Base-by-base conservation (phyloP, 2,113 vertebrate genomes). In the Nesogale talazaci region DNA sequence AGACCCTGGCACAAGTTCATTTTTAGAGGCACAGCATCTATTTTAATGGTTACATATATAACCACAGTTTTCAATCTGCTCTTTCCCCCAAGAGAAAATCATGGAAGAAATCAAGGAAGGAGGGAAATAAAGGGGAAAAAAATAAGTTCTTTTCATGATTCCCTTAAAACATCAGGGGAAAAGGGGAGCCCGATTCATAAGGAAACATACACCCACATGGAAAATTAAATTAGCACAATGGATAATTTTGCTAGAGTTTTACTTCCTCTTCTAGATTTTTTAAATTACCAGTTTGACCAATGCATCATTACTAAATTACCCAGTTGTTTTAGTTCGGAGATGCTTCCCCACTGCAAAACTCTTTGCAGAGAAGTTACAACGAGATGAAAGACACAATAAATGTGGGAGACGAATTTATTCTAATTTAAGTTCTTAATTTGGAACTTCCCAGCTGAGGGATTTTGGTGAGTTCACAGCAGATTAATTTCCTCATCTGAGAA, bases 41-140 rank as follows among this genome's bases (percentile, higher is more conserved):
- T 95, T 97, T 95, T 95, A 97, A 97, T 93, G 93, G 77, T 92
- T 98, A 96, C 19, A 96, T 97, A 96, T 94, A 96, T 38, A 97
- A 92, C 76, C 67, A n/a, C 77, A 89, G 85, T 95, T 97, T 97
- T 97, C 97, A 97, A 94, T 96, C 95, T 97, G 92, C 69, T 97
- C 25, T 94, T 88, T 92, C 61, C 80, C 94, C 85, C 11, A 95
- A 96, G 83, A 94, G 90, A 95, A 96, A 97, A 52, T 82, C 90
- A 92, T 76, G 77, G 56, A 91, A 95, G 52, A 0, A 90, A 89
- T 95, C 86, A 92, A 94, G 84, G 1, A 59, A 95, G 34, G 65
- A 77, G 79, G 59, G 79, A 95, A 96, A 92, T n/a, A 76, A 42
- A 52, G 46, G 46, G 0, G 29, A 17, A 1, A 67, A 9, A 76